Evolutionary conservation across 2,888 invertebrate genomes (phyloP), one percentile per base, ranked within the genome.

Genomic region (Archips xylosteana): DNA sequence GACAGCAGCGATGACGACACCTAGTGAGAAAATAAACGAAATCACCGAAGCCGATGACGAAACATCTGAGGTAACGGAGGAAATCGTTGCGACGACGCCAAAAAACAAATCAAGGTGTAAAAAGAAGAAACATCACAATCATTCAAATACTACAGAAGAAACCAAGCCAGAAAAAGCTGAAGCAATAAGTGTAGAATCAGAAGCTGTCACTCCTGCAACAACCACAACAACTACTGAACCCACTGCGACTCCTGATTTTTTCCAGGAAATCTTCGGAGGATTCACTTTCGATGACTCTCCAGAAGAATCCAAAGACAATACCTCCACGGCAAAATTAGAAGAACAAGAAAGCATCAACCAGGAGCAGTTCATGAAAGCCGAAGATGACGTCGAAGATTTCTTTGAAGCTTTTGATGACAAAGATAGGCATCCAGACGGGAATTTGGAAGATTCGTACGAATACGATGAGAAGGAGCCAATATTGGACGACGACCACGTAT

Each of bases 91-190:
- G 45, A 79, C 85, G 9, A 76, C 77, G 3, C 75, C 84, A n/a
- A 91, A 89, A 79, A 92, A 89, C 73, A 92, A 90, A 80, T 88
- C 90, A 1, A 94, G 92, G 82, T 94, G 94, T 78, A 92, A 91
- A 82, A 94, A 92, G 82, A 93, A 91, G 82, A 91, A 91, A 80
- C 81, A 81, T 60, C 81, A 83, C 39, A 84, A 83, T 68, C 75
- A 81, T 45, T 85, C 83, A 34, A 84, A 71, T 42, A 75, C 86
- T 47, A 82, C 82, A 36, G 78, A 81, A 54, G 78, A 74, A 72
- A 64, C 78, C 76, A 79, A 75, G 9, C 39, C 39, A 63, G 64
- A 71, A 49, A 69, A 47, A n/a, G 67, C n/a, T 34, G 75, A 76
- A 65, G 71, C 77, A 59, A 80, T 45, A 36, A 81, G 82, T 39